Conservation (phyloP, 2,113 vertebrate genomes). For the Hucho hucho region DNA sequence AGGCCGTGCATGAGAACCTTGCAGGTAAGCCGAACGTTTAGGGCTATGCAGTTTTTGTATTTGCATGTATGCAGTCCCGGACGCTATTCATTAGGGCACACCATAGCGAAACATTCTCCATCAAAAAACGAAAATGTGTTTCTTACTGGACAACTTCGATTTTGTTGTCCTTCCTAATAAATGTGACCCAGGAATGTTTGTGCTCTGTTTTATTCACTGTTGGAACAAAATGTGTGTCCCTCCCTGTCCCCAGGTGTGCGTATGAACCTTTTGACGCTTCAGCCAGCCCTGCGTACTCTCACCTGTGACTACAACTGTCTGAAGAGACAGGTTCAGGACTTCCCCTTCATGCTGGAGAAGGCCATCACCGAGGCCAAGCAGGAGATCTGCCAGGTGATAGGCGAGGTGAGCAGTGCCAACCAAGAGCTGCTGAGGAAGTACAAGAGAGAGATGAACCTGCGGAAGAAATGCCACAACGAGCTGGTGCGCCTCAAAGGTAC, state of each 20-base stretch:
- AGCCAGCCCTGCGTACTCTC: slow-evolving; percentile 90
- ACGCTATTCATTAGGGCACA: too few species aligned
- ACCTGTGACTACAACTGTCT: slow-evolving; percentile 92
- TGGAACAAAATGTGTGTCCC: not conserved
- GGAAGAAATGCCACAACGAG: slow-evolving; percentile 96
- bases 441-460: slow-evolving; percentile 91
- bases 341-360: slow-evolving; percentile 88
- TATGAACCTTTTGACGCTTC: slow-evolving; percentile 88
- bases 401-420: slow-evolving; percentile 86
- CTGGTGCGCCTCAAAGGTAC: slow-evolving; percentile 93
- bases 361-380: slow-evolving; percentile 83
- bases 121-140: too few species aligned
- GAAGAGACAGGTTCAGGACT: slow-evolving; percentile 91
- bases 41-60: not conserved
- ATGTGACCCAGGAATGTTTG: too few species aligned
- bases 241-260: slow-evolving; percentile 78
- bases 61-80: not conserved
- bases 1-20: slow-evolving; percentile 92
- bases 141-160: too few species aligned
- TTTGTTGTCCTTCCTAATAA: too few species aligned
- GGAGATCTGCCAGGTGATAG: slow-evolving; percentile 90
- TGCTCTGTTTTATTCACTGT: too few species aligned
- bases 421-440: slow-evolving; percentile 92
- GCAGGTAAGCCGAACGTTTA: slow-evolving; percentile 76
- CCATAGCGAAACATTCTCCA: too few species aligned